Base-by-base conservation (phyloP, 2,797 vertebrate genomes). In the Synanceia verrucosa region DNA sequence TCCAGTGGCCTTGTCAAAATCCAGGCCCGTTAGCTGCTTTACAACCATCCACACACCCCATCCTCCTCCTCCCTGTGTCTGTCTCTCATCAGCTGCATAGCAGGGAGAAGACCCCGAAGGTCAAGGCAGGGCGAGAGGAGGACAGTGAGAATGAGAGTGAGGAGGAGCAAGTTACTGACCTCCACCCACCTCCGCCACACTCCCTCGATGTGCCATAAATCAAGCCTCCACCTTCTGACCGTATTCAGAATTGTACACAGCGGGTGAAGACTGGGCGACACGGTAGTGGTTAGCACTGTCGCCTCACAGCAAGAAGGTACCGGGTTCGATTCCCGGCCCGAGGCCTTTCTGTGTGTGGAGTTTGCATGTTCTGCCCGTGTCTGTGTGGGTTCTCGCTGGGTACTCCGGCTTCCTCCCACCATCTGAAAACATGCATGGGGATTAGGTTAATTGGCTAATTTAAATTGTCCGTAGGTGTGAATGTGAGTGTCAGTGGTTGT, bases 1-100 rank as follows among this genome's bases (percentile, higher is more conserved):
- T 70, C 69, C 60, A 70, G 58, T 55, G 74, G 74, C 83, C 88
- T 89, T 88, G 84, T 88, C 70, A 84, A 83, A 87, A 78, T 9
- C 60, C 56, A 57, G 80, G 62, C 73, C 65, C 46, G 9, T 52
- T 63, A 52, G 66, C 72, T 66, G 52, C 81, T 74, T 82, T 78
- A 79, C 70, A 67, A 31, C 64, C n/a, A n/a, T n/a, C n/a, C n/a
- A n/a, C n/a, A n/a, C 31, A 29, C 68, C 19, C 9, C 43, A 0
- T 1, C 4, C 19, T 9, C 3, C 13, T 24, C 18, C 31, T 3
- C 44, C 34, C 52, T 28, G 21, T 73, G 70, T 71, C 63, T 24
- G 8, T 70, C 79, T 74, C 65, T 60, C 65, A 78, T 84, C 73
- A 70, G 63, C 52, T 19, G 18, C 69, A 53, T 78, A 79, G 69